These are phyloP conservation scores for Conchocele bisecta DNA, from an alignment of 2,888 invertebrate species.

Conservation along the genomic window DNA sequence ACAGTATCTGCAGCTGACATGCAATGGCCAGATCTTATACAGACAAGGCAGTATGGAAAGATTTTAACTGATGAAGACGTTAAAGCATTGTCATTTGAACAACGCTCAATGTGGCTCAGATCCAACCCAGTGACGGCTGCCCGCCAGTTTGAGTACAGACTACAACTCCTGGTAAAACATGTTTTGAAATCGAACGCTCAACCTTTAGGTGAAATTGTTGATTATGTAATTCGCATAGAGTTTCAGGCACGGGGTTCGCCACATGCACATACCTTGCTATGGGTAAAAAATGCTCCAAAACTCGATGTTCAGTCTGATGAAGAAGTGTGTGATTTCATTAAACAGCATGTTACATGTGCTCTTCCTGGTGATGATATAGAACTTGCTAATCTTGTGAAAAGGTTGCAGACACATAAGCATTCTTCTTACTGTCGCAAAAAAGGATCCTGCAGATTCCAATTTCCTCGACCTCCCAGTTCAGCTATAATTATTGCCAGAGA, in stretches of 20 bases:
- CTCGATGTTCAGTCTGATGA: background rate
- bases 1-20: slow-evolving; percentile 13
- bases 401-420: slow-evolving; percentile 9
- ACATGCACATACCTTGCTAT: slow-evolving; percentile 9
- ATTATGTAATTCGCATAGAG: slow-evolving; percentile 3
- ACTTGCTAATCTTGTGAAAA: background rate
- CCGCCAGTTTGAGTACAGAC: slow-evolving; percentile 9
- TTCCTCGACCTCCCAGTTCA: too few relatives aligned
- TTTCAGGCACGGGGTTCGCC: slow-evolving; percentile 3
- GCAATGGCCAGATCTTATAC: background rate
- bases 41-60: background rate
- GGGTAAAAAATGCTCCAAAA: slow-evolving; percentile 3
- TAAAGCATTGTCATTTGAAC: background rate
- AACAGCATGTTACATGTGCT: background rate
- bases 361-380: slow-evolving; percentile 5
- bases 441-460: too few relatives aligned
- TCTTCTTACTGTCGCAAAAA: slow-evolving; percentile 3
- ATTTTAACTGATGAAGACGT: background rate
- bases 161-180: slow-evolving; percentile 2
- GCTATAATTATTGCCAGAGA: too few relatives aligned
- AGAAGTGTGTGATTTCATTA: slow-evolving; percentile 4
- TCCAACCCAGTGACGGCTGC: slow-evolving; percentile 6
- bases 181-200: background rate
- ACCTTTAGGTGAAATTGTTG: background rate
- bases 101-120: background rate